These are phyloP conservation scores for Panthera uncia DNA, from an alignment of 2,113 vertebrate genomes.

Conservation along the genomic window DNA sequence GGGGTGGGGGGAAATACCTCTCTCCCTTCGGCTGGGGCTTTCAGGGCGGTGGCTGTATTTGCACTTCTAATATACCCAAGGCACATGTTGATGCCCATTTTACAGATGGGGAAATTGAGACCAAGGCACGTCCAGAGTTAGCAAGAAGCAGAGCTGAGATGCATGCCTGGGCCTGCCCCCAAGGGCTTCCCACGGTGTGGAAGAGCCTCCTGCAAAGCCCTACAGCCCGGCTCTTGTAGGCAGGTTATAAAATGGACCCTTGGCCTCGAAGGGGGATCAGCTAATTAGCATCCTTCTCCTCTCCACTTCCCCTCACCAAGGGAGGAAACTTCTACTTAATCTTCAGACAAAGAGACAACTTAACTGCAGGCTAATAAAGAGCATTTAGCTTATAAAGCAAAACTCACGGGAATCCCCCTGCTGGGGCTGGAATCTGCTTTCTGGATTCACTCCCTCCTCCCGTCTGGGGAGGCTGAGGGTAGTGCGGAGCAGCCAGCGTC, in stretches of 20 bases:
- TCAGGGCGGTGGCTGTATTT: neutral
- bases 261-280: neutral
- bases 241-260: neutral
- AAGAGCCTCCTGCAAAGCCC: neutral
- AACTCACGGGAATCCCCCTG: neutral
- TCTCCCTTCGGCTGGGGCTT: neutral
- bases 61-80: neutral
- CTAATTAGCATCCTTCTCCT: neutral
- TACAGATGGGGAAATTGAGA: neutral
- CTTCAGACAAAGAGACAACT: neutral
- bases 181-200: too few relatives aligned
- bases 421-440: neutral
- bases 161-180: neutral
- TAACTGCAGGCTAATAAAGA: neutral
- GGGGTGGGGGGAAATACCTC: neutral
- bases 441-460: neutral
- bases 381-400: neutral
- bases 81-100: neutral
- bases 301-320: neutral
- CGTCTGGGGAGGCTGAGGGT: neutral
- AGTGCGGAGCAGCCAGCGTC: neutral
- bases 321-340: neutral
- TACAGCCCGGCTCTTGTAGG: fast-evolving
- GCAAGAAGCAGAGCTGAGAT: neutral
- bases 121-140: neutral